Conservation (phyloP, 2,797 vertebrate species). For the Podargus strigoides region DNA sequence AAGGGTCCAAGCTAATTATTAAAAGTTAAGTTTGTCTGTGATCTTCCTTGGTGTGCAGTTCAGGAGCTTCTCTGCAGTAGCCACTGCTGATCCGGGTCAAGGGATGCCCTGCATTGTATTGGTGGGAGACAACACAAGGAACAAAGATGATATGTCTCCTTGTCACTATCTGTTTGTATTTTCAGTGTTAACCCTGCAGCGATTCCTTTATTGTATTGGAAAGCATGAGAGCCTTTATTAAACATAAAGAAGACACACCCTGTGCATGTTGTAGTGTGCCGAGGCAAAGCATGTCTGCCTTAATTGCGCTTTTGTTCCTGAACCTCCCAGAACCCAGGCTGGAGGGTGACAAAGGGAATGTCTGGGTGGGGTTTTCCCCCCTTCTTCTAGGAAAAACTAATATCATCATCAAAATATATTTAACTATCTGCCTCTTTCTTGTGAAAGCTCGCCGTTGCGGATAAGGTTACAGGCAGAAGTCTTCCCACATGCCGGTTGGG, state of each 20-base stretch:
- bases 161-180: background rate
- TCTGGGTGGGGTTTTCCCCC: background rate
- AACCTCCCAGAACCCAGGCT: accelerated
- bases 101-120: background rate
- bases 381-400: background rate
- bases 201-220: background rate
- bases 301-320: background rate
- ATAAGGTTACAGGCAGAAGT: background rate
- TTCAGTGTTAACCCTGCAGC: background rate
- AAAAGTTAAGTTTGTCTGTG: background rate
- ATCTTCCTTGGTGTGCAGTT: background rate
- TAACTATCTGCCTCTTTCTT: background rate
- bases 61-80: background rate
- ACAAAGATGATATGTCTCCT: background rate
- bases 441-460: accelerated
- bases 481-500: background rate
- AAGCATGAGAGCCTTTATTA: background rate
- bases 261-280: background rate
- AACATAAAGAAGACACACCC: background rate
- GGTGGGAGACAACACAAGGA: background rate
- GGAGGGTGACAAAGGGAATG: background rate
- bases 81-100: background rate
- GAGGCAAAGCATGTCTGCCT: background rate
- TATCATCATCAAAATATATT: background rate
- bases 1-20: background rate